Evolutionary conservation across 2,888 invertebrate species (phyloP), one percentile per base, ranked within the genome.

Genomic region (Melanargia galathea): DNA sequence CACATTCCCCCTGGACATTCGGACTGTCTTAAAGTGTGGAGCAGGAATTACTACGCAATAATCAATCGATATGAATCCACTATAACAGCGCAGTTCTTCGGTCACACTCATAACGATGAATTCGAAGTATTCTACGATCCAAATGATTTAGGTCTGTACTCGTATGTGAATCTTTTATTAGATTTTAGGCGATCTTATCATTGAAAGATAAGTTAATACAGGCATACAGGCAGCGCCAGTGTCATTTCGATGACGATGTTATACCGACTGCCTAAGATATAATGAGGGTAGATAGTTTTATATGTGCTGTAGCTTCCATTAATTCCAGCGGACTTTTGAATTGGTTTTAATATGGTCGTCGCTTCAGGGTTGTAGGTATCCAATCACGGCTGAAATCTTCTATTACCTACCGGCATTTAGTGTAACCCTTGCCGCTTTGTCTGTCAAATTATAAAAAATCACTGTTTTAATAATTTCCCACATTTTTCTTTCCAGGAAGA

Each of bases 1-100:
- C 99, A 99, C 81, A 98, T 99, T 74, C 98, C 98, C 0, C 98
- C 99, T 0, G 98, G 98, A 2, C 96, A 97, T 78, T 95, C 96
- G 0, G 98, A 98, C 82, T 98, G 98, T 77, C 87, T 98, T 38
- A 97, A 97, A 89, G 96, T 98, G 4, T 99, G 98, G 98, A 98
- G 98, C 5, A 94, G 97, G 70, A 99, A 99, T 86, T 97, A 97
- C 82, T 97, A 97, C 77, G 95, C 95, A 51, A 97, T 97, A 62
- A 94, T 97, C 59, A 96, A 96, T 73, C 93, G 97, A 75, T 98
- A 97, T 80, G 97, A 98, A 83, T 93, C 95, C 26, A 98, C 97
- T 0, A 96, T 98, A 63, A 94, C 95, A 0, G 96, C 97, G 1
- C 98, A 98, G 83, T 98, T 98, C 86, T 98, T 98, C 81, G 98